Base-by-base conservation (phyloP, 2,797 vertebrate genomes). In the Spinibarbus caldwelli region DNA sequence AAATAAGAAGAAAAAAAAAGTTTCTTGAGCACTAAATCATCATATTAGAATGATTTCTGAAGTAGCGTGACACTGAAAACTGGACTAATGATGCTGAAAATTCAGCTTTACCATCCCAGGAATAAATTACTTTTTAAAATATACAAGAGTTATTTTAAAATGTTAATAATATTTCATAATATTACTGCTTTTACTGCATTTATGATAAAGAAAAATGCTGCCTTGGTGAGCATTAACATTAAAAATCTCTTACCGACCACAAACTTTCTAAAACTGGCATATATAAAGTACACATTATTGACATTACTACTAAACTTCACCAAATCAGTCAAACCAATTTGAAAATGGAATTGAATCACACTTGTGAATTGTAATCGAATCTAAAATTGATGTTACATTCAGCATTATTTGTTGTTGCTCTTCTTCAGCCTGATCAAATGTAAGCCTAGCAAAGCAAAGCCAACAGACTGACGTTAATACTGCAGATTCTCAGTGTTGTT, bases 401-500 rank as follows among this genome's bases (percentile, higher is more conserved):
- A 34, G 11, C 47, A 23, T 52, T 52, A 75, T 54, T 54, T 76
- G 10, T n/a, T 36, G 6, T 76, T 76, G 73, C 21, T 36, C 73
- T 54, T 8, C 70, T 78, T 26, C 15, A 77, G 31, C 52, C 75
- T 57, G 75, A 59, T 38, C 12, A 66, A 31, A 71, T 7, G 11
- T 23, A 52, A 17, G 3, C 54, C 41, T 5, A 47, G 10, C 47
- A 52, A 52, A 76, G 6, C 19, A 8, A 26, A 36, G 49, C 41
- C 62, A 59, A 77, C 14, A 45, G 6, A 6, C 23, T 41, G 29
- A 45, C 7, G 29, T 19, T 6, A 43, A 81, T 43, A 34, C 19
- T 3, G 38, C 71, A 21, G 34, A 29, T 77, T 38, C 5, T 59
- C 43, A 7, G 73, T 47, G 21, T 87, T 92, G 92, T 90, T 93